phyloP scores from a whole-genome alignment of 2,888 invertebrate genomes.

The Leptinotarsa haldemani region DNA sequence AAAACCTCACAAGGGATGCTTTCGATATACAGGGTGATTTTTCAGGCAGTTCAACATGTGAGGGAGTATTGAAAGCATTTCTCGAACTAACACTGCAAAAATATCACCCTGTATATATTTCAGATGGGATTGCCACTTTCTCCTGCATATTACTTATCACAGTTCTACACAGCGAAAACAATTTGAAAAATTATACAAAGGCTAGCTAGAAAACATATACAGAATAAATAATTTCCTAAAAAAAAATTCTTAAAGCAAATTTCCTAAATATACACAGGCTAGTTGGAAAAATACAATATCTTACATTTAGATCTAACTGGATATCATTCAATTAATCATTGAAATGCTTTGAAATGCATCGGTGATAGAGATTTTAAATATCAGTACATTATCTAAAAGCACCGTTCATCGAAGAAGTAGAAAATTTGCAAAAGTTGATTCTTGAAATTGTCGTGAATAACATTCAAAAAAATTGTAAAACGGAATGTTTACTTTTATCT shows the following conservation, averaged over 20 bases:
- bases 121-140: constrained; percentile 33
- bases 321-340: constrained; percentile 1
- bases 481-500: constrained; percentile 16
- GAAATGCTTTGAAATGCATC: constrained; percentile 26
- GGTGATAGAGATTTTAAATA: constrained; percentile 24
- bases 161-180: constrained; percentile 60
- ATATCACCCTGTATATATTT: constrained; percentile 19
- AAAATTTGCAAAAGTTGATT: constrained; percentile 56
- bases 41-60: neutral
- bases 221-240: constrained; percentile 25
- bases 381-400: constrained; percentile 47
- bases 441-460: constrained; percentile 40
- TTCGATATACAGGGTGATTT: constrained; percentile 1
- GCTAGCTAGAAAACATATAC: constrained; percentile 23
- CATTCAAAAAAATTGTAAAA: neutral
- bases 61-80: no score
- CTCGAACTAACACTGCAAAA: neutral
- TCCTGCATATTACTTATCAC: constrained; percentile 55
- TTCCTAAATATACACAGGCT: constrained; percentile 25
- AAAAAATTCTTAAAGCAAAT: constrained; percentile 1
- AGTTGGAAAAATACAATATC: constrained; percentile 30
- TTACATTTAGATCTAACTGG: constrained; percentile 23
- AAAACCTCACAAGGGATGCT: no score
- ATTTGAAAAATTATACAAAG: constrained; percentile 20
- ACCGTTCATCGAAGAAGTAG: constrained; percentile 51